Base-by-base conservation (phyloP, 2,888 invertebrate genomes). In the Zygogramma bicolorata region DNA sequence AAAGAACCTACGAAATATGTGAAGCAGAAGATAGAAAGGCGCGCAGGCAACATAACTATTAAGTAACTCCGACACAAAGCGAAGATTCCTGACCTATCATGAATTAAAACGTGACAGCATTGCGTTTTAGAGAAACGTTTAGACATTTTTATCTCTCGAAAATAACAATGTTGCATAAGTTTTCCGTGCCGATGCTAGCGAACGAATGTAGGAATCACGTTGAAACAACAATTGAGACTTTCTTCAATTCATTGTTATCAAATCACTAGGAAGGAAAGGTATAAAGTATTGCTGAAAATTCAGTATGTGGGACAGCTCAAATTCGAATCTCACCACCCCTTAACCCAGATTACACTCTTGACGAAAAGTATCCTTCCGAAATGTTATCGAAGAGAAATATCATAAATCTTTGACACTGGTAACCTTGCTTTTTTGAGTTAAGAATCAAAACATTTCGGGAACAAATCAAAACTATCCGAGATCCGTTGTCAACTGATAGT, bases 41-140 rank as follows among this genome's bases (percentile, higher is more conserved):
- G 13, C n/a, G n/a, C n/a, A n/a, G n/a, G 25, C 53, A 53, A 4
- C 53, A 27, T 53, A 4, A 5, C 25, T 15, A 62, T 62, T 62
- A 29, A 63, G 63, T 63, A 31, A 73, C 76, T 75, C 73, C 73
- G 69, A 73, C 74, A 77, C 75, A 69, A 74, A 67, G 69, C 70
- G 80, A 80, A 76, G 80, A 79, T 79, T 73, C 77, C 75, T 82
- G 82, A 83, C 83, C 83, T 82, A 82, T 83, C 83, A 83, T 81
- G 83, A 82, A 79, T 73, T 77, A 70, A 77, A 79, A 77, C 75
- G 77, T 78, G 79, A 79, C 66, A 42, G 62, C 60, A 63, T 68
- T 73, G 59, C 4, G 61, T 46, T 15, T 46, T 22, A 53, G 25
- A 27, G 15, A 38, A 61, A 61, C 61, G 40, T 38, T 34, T 22